A percentile compares a stretch with the other conserved stretches of the same genome.
Conservation (phyloP, 2,113 vertebrate genomes). For the Excalfactoria chinensis region DNA sequence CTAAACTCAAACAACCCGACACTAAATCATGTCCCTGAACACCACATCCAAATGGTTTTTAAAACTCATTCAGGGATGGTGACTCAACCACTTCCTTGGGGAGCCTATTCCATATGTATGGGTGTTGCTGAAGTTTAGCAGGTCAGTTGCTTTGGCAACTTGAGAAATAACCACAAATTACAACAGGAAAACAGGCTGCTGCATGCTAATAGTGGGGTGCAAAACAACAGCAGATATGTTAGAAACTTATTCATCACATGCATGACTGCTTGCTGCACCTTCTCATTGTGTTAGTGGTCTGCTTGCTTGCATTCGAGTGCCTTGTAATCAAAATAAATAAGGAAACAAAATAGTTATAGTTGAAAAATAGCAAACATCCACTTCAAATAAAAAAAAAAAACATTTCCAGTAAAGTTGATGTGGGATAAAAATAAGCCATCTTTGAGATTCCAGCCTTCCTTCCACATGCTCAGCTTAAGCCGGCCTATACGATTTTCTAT, state of each 20-base stretch:
- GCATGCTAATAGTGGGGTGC: rapidly evolving
- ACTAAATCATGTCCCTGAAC: no score
- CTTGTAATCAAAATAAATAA: background rate
- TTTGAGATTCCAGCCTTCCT: background rate
- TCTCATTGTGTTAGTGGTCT: background rate
- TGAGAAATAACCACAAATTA: background rate
- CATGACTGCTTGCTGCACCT: background rate
- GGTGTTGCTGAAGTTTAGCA: background rate
- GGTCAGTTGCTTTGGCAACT: background rate
- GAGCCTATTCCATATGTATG: no score
- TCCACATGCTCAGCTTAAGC: background rate
- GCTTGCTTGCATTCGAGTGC: rapidly evolving
- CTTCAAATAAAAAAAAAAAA: background rate
- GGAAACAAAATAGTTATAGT: background rate
- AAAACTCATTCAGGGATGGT: no score
- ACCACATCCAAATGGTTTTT: no score
- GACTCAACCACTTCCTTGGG: no score
- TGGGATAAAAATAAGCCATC: background rate
- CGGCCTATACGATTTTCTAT: background rate
- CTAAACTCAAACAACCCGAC: no score
- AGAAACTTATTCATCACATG: background rate
- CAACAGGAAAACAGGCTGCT: background rate
- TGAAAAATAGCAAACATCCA: background rate
- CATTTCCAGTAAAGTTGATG: background rate
- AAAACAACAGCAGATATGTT: rapidly evolving